Conservation (phyloP, 2,797 vertebrate genomes). For the Syngnathus acus region DNA sequence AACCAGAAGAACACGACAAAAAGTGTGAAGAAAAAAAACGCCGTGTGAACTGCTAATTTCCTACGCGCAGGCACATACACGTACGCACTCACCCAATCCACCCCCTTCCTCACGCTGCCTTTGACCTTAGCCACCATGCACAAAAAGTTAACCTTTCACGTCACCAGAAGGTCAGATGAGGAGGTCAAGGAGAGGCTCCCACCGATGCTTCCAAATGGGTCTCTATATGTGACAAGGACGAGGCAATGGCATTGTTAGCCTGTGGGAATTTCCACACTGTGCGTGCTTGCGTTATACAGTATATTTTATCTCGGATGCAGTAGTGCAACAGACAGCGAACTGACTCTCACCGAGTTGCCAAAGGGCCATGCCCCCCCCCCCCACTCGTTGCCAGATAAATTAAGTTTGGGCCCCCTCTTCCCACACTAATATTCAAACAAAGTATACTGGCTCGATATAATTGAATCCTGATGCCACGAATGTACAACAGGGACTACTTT, state of each 20-base stretch:
- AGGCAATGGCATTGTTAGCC: background rate
- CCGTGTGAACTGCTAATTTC: conserved; percentile 36
- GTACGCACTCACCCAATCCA: background rate
- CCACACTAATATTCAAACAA: conserved; percentile 72
- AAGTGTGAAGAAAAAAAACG: conserved; percentile 31
- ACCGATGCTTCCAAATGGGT: conserved; percentile 42
- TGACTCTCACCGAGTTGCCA: conserved; percentile 52
- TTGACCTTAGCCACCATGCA: conserved; percentile 43
- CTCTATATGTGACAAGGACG: conserved; percentile 39
- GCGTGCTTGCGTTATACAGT: background rate
- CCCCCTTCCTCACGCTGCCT: conserved; percentile 26
- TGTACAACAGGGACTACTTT: conserved; percentile 66
- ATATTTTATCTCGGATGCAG: no score
- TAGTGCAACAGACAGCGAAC: conserved; percentile 47
- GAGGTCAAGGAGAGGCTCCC: conserved; percentile 58
- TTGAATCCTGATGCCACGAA: conserved; percentile 67
- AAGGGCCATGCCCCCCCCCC: conserved; percentile 49
- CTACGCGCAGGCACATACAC: background rate
- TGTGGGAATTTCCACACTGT: background rate
- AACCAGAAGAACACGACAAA: conserved; percentile 17
- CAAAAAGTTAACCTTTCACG: conserved; percentile 48
- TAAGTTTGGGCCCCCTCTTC: conserved; percentile 57
- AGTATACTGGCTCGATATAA: conserved; percentile 65
- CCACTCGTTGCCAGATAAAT: conserved; percentile 64
- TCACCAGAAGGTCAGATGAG: conserved; percentile 53